These are phyloP conservation scores for Enteromius argenteus DNA, from an alignment of 2,797 vertebrate genomes.

Conservation along the genomic window DNA sequence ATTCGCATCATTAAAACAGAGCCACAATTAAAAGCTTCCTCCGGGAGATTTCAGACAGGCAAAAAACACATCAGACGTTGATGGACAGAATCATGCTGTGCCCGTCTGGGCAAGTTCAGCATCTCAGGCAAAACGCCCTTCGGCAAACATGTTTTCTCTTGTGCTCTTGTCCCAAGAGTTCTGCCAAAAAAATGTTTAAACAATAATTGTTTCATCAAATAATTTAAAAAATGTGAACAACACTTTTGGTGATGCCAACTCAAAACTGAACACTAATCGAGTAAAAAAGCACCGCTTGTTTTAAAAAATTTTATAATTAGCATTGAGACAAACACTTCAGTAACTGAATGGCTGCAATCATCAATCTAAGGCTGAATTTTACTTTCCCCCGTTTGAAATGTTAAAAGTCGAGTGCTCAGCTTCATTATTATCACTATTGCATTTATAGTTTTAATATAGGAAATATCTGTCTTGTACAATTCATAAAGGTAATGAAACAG, in stretches of 20 bases:
- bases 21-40: conserved; percentile 54
- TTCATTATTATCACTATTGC: neutral
- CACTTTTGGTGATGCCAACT: neutral
- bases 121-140: conserved; percentile 32
- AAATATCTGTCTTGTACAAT: neutral
- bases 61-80: conserved; percentile 42
- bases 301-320: conserved; percentile 10
- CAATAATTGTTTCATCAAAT: neutral
- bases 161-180: neutral
- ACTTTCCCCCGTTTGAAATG: neutral
- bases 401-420: neutral
- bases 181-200: neutral
- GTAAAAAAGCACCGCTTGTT: conserved; percentile 1
- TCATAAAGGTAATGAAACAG: neutral
- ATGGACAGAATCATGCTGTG: conserved; percentile 45
- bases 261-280: neutral
- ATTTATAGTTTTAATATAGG: neutral
- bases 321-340: neutral
- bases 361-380: neutral
- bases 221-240: neutral
- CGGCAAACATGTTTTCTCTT: conserved; percentile 14
- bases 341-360: conserved; percentile 17
- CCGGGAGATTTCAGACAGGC: conserved; percentile 9
- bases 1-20: conserved; percentile 40
- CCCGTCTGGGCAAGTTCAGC: conserved; percentile 31